Conservation (phyloP, 2,888 invertebrate species). For the Trichacis sp. region DNA sequence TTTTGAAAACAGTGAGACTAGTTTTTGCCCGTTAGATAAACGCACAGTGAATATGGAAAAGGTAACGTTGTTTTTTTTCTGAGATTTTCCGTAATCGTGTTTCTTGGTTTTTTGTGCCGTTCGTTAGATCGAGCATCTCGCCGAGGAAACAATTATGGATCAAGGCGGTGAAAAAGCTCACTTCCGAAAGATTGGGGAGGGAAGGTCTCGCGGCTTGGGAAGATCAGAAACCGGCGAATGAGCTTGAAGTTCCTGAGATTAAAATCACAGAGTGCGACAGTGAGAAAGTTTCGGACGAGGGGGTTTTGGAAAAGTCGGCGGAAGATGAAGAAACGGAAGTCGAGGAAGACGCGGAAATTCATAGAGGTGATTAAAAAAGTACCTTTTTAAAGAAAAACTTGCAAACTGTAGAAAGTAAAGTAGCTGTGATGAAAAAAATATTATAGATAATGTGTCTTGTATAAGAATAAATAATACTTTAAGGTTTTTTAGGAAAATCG, state of each 20-base stretch:
- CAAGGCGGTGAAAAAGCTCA: constrained; percentile 68
- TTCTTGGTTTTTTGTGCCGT: background rate
- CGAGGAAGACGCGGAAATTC: constrained; percentile 57
- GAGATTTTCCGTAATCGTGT: background rate
- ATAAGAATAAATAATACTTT: too few species aligned
- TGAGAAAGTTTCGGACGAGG: constrained; percentile 32
- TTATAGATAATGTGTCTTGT: too few species aligned
- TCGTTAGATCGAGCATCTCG: constrained; percentile 57
- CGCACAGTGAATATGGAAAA: too few species aligned
- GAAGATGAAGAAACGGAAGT: constrained; percentile 46
- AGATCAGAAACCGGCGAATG: constrained; percentile 56
- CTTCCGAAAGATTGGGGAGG: constrained; percentile 65
- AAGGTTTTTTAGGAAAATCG: too few species aligned
- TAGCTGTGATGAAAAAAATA: too few species aligned
- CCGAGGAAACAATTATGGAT: constrained; percentile 68
- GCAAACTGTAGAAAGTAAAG: too few species aligned
- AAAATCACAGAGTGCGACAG: constrained; percentile 46
- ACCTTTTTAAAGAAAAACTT: too few species aligned
- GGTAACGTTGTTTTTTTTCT: too few species aligned
- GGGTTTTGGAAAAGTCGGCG: constrained; percentile 45
- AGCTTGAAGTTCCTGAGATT: constrained; percentile 48
- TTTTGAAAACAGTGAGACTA: too few species aligned
- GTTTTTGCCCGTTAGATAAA: too few species aligned
- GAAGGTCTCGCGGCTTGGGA: constrained; percentile 67
- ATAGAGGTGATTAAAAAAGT: constrained; percentile 49